Percentiles rank a stretch among this genome's conserved stretches.
phyloP scores from a whole-genome alignment of 2,888 invertebrate genomes.

The Oxyscelio sp. region DNA sequence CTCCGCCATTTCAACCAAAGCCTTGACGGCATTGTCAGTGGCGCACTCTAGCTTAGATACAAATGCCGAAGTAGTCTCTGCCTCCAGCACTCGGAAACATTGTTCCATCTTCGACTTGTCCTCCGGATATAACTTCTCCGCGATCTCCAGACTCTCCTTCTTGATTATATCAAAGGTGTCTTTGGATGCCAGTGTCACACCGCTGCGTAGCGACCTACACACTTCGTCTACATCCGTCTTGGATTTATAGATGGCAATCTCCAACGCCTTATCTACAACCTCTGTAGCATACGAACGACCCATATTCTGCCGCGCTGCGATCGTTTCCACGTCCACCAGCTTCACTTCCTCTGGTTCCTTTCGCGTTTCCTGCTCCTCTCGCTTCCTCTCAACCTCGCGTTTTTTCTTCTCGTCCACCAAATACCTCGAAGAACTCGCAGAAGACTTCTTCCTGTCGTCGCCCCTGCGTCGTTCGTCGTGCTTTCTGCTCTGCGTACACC shows the following conservation, averaged over 20 bases:
- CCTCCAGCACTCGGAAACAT: slow-evolving; percentile 82
- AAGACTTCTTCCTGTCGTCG: slow-evolving; percentile 79
- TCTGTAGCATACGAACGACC: slow-evolving; percentile 86
- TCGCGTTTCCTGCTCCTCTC: slow-evolving; percentile 9
- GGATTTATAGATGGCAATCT: slow-evolving; percentile 87
- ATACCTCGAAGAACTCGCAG: slow-evolving; percentile 49
- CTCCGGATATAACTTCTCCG: slow-evolving; percentile 80
- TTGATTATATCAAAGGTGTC: slow-evolving; percentile 84
- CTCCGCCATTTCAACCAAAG: slow-evolving; percentile 87
- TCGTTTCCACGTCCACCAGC: slow-evolving; percentile 69
- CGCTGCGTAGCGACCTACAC: slow-evolving; percentile 85
- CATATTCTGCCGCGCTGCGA: slow-evolving; percentile 80
- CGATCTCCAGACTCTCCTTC: slow-evolving; percentile 84
- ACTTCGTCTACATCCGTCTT: slow-evolving; percentile 87
- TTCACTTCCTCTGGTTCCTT: slow-evolving; percentile 32
- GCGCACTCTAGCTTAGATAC: slow-evolving; percentile 85
- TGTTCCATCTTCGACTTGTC: slow-evolving; percentile 80
- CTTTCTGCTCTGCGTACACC: too few species aligned
- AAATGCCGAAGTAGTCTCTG: slow-evolving; percentile 84
- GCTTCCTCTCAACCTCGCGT: slow-evolving; percentile 32
- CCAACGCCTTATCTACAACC: slow-evolving; percentile 87
- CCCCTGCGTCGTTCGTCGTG: slow-evolving; percentile 83
- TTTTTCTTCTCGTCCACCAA: slow-evolving; percentile 55
- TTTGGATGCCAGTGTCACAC: slow-evolving; percentile 85
- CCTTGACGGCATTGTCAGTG: slow-evolving; percentile 87